Evolutionary conservation across 2,113 vertebrate genomes (phyloP), one percentile per base, ranked within the genome.

Genomic region (Gulo gulo): DNA sequence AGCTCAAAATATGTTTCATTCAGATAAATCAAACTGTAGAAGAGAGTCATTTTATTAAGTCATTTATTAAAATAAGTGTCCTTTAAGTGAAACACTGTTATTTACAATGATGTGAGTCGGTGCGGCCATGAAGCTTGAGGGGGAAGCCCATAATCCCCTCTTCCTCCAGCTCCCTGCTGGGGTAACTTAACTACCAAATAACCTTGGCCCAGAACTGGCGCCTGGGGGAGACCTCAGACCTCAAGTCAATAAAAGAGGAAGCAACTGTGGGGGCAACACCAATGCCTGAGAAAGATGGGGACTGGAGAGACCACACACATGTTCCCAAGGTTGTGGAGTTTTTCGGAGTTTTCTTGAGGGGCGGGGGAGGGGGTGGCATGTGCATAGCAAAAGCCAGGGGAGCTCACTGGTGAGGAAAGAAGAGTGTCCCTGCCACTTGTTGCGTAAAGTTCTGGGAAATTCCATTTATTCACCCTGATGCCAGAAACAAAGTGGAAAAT

Each of bases 401-500:
- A 47, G 29, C 31, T 88, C 65, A 34, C 50, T 21, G 47, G 20
- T 7, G 2, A 90, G 61, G 21, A 61, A 83, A 95, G 18, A 84
- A 20, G 36, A 86, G 18, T 42, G 21, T 61, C 23, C 50, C 57
- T 79, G 69, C 15, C 73, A 69, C 36, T 39, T 69, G 10, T 6
- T 65, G 2, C 36, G 14, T 59, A 24, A 84, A 83, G 67, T 90
- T 94, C 67, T 92, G 50, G 94, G 84, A 97, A 97, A 94, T 94
- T 95, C 94, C 69, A 91, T 21, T 71, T 83, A 59, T 52, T 95
- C 67, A 67, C 3, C 67, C 42, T 65, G 26, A 93, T 29, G 61
- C 85, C 91, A 84, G 69, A 67, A 95, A 57, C 45, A 74, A 91
- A 92, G 47, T 80, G 76, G 83, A 94, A 96, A 95, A 91, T 92